Evolutionary conservation across 2,888 invertebrate species (phyloP).

Genomic region (Drosophila nr. medialis): DNA sequence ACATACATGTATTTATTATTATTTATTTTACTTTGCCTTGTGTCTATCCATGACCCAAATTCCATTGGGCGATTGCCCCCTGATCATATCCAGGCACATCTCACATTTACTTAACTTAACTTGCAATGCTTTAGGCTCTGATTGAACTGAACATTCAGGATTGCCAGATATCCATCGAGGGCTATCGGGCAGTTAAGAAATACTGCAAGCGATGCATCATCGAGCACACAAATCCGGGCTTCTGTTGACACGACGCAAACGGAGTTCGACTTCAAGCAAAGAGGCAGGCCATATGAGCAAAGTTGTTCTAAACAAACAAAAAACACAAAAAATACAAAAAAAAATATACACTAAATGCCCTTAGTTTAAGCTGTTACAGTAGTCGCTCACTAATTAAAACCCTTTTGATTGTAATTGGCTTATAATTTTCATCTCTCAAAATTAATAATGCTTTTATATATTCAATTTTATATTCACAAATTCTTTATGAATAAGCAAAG

Average conservation of each 20-base stretch:
- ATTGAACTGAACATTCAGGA: neutral
- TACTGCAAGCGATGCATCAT: no score
- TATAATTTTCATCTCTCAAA: neutral
- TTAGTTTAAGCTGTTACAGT: constrained; percentile 31
- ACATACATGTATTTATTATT: constrained; percentile 1
- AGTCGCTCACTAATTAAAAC: constrained; percentile 1
- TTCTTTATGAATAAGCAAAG: neutral
- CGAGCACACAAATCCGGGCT: no score
- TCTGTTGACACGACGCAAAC: no score
- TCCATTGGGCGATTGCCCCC: constrained; percentile 28
- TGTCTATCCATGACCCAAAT: constrained; percentile 47
- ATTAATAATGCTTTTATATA: neutral
- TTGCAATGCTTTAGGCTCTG: no score
- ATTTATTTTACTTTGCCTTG: constrained; percentile 24
- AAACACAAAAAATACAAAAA: no score
- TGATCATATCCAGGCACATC: neutral
- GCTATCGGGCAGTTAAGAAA: no score
- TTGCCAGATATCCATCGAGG: no score
- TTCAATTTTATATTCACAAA: neutral
- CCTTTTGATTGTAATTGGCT: neutral
- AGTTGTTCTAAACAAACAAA: constrained; percentile 55
- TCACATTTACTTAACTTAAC: neutral
- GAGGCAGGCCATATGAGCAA: constrained; percentile 77
- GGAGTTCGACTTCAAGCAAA: constrained; percentile 39
- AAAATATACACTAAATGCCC: no score